Evolutionary conservation across 92 coral and sea anemone species (phyloP).

Genomic region (Parazoanthus atlanticus): DNA sequence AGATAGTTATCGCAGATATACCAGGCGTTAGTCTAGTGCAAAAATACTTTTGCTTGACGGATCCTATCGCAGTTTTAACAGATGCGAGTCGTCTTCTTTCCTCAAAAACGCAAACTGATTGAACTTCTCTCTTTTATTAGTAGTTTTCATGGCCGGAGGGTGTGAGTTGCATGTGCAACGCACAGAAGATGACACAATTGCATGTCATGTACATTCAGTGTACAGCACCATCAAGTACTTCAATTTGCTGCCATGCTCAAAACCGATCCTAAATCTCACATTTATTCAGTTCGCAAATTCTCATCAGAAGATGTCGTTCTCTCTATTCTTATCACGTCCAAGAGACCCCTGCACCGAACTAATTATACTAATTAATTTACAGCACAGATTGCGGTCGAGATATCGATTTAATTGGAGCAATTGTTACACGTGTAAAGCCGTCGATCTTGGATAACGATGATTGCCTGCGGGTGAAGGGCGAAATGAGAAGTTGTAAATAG

Average conservation of each 20-base stretch:
- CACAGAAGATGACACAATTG: not conserved
- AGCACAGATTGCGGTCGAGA: slow-evolving; percentile 6
- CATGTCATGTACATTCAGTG: not conserved
- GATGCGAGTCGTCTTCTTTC: not conserved
- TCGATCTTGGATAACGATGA: not conserved
- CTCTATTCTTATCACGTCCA: not conserved
- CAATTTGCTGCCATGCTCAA: not conserved
- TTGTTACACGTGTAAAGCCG: not conserved
- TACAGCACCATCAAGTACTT: not conserved
- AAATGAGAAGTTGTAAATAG: slow-evolving; percentile 23
- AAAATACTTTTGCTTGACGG: not conserved
- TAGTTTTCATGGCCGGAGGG: not conserved
- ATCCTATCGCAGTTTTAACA: not conserved
- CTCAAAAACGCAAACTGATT: not conserved
- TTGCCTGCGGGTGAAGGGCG: not conserved
- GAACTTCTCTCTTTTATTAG: not conserved
- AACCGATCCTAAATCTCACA: not conserved
- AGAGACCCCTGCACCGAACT: not conserved
- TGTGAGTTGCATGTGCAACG: not conserved
- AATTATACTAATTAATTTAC: slow-evolving; percentile 19
- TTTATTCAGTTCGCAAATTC: not conserved
- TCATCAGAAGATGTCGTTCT: not conserved
- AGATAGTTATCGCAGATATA: not conserved
- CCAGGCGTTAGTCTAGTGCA: not conserved
- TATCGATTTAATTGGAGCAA: slow-evolving; percentile 15